Percentiles rank a stretch among this genome's conserved stretches.
Conservation (phyloP, 2,888 invertebrate species). For the Diaphora mendica region DNA sequence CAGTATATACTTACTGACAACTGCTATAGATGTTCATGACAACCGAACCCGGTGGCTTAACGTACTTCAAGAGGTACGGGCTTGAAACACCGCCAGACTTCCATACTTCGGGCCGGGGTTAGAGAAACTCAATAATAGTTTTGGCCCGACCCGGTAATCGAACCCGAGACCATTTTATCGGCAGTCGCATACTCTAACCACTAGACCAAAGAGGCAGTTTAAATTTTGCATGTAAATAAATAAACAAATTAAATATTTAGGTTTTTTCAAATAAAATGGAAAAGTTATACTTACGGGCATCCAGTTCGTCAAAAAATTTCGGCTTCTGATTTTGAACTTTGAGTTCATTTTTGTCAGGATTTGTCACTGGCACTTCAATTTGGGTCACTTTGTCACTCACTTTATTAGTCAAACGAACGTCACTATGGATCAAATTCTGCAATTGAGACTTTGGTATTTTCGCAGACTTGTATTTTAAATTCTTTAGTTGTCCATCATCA, state of each 20-base stretch:
- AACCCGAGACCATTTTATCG: no score
- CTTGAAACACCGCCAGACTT: no score
- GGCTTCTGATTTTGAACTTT: conserved; percentile 63
- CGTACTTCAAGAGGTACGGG: no score
- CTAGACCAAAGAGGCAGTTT: no score
- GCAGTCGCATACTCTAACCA: no score
- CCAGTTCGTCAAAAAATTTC: conserved; percentile 91
- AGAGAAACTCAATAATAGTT: no score
- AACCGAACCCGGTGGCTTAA: no score
- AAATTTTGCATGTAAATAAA: no score
- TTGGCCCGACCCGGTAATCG: no score
- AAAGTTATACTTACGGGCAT: conserved; percentile 86
- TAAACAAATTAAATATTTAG: neutral
- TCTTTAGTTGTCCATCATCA: conserved; percentile 70
- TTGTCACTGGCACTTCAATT: conserved; percentile 41
- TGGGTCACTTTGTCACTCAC: conserved; percentile 46
- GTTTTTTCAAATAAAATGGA: neutral
- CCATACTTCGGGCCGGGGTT: no score
- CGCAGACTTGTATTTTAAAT: conserved; percentile 73
- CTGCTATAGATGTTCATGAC: no score
- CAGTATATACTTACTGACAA: no score
- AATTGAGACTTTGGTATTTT: conserved; percentile 53
- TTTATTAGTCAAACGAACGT: conserved; percentile 47
- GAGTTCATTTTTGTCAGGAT: conserved; percentile 36
- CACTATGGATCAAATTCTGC: conserved; percentile 47